Evolutionary conservation across 2,797 vertebrate species (phyloP).

Genomic region (Austrolebias charrua): DNA sequence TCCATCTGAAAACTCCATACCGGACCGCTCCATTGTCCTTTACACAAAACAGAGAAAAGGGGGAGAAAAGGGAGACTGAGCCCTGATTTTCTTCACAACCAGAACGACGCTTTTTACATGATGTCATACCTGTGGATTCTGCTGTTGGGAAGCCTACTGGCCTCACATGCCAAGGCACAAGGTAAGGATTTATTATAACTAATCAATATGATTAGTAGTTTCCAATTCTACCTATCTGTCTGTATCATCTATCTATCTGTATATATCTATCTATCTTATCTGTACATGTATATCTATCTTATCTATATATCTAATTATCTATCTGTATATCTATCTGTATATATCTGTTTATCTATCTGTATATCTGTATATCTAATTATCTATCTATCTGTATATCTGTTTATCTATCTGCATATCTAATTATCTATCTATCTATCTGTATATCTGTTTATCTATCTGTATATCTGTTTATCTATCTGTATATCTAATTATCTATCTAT

Average conservation of each 20-base stretch:
- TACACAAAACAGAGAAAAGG: slow-evolving; percentile 13
- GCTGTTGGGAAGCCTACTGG: slow-evolving; percentile 75
- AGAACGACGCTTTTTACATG: slow-evolving; percentile 72
- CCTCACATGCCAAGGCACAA: slow-evolving; percentile 67
- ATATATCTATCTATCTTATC: slow-evolving; percentile 26
- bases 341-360: no score
- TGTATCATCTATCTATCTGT: no score
- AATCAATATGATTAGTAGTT: slow-evolving; percentile 9
- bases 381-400: no score
- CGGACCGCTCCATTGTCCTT: slow-evolving; percentile 29
- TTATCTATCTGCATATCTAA: no score
- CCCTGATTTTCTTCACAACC: slow-evolving; percentile 44
- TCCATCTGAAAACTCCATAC: slow-evolving; percentile 40
- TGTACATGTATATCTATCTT: slow-evolving; percentile 13
- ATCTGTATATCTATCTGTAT: no score
- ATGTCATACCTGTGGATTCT: slow-evolving; percentile 84
- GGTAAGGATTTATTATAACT: slow-evolving; percentile 55
- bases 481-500: slow-evolving; percentile 23
- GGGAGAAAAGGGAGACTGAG: slow-evolving; percentile 14
- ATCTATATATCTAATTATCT: no score
- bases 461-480: slow-evolving; percentile 3
- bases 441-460: slow-evolving; percentile 6
- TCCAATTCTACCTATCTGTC: slow-evolving; percentile 12
- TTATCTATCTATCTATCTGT: slow-evolving; percentile 11
- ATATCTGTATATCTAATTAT: no score